Percentiles rank a stretch among this genome's conserved stretches.
Evolutionary conservation across 2,113 vertebrate genomes (phyloP).

Genomic region (Sus scrofa): T2T-Sscrofa CM000830.6:126298001-126298500

Average conservation of each 20-base stretch:
- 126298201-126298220: not conserved
- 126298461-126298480: not conserved
- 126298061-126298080: not conserved
- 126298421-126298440: not conserved
- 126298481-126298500: not conserved
- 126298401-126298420: not conserved
- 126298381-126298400: not conserved
- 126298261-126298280: not conserved
- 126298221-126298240: not conserved
- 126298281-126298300: conserved; percentile 26
- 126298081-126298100: not conserved
- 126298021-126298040: not conserved
- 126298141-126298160: not conserved
- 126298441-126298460: not conserved
- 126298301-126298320: not conserved
- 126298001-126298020: not conserved
- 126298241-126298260: not conserved
- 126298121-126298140: not conserved
- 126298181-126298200: not conserved
- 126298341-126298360: not conserved
- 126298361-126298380: not conserved
- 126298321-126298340: not conserved
- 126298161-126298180: not conserved
- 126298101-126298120: not conserved
- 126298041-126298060: not conserved